Conservation (phyloP, 2,797 vertebrate genomes). For the Bryconaethiops microstoma region DNA sequence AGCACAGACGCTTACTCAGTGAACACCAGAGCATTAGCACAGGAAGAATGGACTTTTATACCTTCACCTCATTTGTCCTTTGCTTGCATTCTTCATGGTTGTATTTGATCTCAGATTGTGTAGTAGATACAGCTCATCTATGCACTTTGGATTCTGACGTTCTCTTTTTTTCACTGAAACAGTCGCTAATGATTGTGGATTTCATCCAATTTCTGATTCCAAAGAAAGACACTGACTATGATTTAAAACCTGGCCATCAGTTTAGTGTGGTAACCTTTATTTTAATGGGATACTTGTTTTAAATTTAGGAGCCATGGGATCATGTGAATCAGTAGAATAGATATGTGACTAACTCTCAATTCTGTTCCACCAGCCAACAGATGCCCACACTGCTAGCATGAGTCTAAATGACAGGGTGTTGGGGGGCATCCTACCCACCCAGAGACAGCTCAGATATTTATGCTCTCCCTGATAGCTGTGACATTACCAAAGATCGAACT, state of each 20-base stretch:
- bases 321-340: too few species aligned
- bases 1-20: neutral
- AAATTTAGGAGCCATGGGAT: too few species aligned
- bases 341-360: neutral
- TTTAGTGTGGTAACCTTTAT: too few species aligned
- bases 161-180: neutral
- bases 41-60: neutral
- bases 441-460: too few species aligned
- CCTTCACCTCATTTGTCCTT: neutral
- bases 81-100: neutral
- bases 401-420: too few species aligned
- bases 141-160: neutral
- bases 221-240: neutral
- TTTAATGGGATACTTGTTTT: too few species aligned
- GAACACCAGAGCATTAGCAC: too few species aligned
- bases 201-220: neutral
- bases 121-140: neutral
- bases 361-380: neutral
- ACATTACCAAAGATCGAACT: too few species aligned
- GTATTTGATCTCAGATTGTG: neutral
- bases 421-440: too few species aligned
- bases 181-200: neutral
- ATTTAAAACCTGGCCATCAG: too few species aligned
- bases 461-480: too few species aligned
- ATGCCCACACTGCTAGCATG: too few species aligned